These are phyloP conservation scores for Microtus californicus DNA, from an alignment of 2,797 vertebrate species.

Conservation along the genomic window DNA sequence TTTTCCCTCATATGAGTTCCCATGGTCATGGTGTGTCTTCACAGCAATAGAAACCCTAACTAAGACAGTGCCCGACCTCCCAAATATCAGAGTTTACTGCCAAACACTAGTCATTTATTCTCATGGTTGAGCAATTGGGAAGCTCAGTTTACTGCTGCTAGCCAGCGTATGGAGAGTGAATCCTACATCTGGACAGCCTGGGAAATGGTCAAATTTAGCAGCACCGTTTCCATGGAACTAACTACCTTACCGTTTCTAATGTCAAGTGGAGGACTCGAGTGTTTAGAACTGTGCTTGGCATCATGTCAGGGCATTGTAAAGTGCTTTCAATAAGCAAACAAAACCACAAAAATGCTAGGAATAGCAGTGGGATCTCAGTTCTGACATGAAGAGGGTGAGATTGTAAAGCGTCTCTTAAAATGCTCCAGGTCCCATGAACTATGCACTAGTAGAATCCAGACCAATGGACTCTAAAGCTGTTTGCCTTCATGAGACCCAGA, in stretches of 20 bases:
- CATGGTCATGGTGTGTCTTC: not conserved
- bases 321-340: not conserved
- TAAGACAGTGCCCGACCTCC: not conserved
- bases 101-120: not conserved
- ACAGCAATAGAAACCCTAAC: not conserved
- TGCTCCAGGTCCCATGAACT: not conserved
- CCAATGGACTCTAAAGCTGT: not conserved
- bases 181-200: not conserved
- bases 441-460: not conserved
- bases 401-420: constrained; percentile 9
- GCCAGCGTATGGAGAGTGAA: not conserved
- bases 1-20: not conserved
- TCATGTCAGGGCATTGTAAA: not conserved
- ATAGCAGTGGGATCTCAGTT: not conserved
- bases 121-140: not conserved
- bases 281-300: not conserved
- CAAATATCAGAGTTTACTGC: not conserved
- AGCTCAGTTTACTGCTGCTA: not conserved
- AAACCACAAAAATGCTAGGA: not conserved
- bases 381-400: not conserved
- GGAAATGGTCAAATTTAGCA: not conserved
- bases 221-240: not conserved
- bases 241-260: not conserved
- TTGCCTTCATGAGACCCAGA: not conserved
- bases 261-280: not conserved